Evolutionary conservation across 2,797 vertebrate genomes (phyloP).

Genomic region (Phyllotis vaccarum): DNA sequence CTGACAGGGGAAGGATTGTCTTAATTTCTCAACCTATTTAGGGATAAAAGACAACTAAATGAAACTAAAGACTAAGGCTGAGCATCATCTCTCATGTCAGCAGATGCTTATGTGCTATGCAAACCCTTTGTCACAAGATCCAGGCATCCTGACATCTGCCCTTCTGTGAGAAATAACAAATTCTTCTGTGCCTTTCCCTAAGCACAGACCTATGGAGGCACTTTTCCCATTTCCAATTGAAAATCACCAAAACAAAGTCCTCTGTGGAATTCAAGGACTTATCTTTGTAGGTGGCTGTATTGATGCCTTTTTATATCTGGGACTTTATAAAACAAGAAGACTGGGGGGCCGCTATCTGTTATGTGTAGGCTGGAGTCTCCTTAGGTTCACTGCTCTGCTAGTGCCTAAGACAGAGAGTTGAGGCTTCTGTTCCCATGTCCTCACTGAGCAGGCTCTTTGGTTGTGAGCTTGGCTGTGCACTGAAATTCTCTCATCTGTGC

Average conservation of each 20-base stretch:
- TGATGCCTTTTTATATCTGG: not conserved
- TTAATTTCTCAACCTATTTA: conserved; percentile 28
- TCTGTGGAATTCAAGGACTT: not conserved
- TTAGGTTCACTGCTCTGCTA: not conserved
- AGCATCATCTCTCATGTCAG: not conserved
- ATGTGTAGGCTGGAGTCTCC: not conserved
- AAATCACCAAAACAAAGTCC: conserved; percentile 19
- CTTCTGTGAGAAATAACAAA: not conserved
- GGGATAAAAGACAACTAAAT: conserved; percentile 15
- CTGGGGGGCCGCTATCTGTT: not conserved
- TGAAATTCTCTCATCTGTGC: conserved; percentile 62
- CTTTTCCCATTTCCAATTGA: not conserved
- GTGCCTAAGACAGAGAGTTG: not conserved
- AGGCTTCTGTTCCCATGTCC: conserved; percentile 38
- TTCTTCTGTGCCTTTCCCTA: not conserved
- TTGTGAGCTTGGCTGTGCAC: conserved; percentile 57
- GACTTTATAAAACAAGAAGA: conserved; percentile 29
- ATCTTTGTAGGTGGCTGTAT: not conserved
- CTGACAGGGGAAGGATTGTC: not conserved
- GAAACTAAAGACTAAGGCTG: not conserved
- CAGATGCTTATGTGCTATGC: not conserved
- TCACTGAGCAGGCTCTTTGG: conserved; percentile 30
- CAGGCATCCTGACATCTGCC: not conserved
- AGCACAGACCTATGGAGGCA: not conserved
- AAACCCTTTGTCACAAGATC: not conserved